Base-by-base conservation (phyloP, 1,140 invertebrate species). In the Ceratina japonica region DNA sequence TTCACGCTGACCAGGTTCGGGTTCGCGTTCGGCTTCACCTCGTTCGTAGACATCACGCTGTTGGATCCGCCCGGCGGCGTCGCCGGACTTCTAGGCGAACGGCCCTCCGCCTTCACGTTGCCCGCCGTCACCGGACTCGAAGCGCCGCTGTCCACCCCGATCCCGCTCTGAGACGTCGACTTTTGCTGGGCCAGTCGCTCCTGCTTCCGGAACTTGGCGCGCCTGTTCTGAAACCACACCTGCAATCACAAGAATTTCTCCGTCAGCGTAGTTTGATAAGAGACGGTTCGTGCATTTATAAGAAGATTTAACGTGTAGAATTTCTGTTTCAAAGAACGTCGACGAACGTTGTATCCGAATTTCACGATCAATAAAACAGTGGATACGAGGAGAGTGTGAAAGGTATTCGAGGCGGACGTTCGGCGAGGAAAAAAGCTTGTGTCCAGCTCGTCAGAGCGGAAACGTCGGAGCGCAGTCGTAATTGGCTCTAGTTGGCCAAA, bases 161-260 rank as follows among this genome's bases (percentile, higher is more conserved):
- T 83, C 18, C 85, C 83, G 70, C 87, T 75, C 54, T 90, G 89
- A 8, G 89, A 88, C 2, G 86, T 88, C 0, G 91, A 89, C 85
- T 97, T 97, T 88, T 97, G 96, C 87, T 97, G 96, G 1, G 96
- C 96, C 63, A 97, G 89, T 22, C 96, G 92, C 91, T 99, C 98
- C 89, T 98, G 97, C 92, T 98, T 98, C 24, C 98, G 94, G 88
- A 98, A 98, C 91, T 98, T 98, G 0, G 97, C 97, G 56, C 97
- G 93, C 62, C 97, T 93, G 89, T 98, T 98, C 93, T 98, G 97
- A 90, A 98, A 98, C 97, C 97, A 98, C 0, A 98, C 97, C 97
- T 98, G 93, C 15, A 94, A 92, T 58, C 81, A 44, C 0, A 63
- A 10, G 2, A 24, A 37, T 3, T 3, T 58, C 3, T 58, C 18